A percentile compares a stretch with the other conserved stretches of the same genome.
Evolutionary conservation across 2,888 invertebrate species (phyloP).

Genomic region (Cerceris rybyensis): DNA sequence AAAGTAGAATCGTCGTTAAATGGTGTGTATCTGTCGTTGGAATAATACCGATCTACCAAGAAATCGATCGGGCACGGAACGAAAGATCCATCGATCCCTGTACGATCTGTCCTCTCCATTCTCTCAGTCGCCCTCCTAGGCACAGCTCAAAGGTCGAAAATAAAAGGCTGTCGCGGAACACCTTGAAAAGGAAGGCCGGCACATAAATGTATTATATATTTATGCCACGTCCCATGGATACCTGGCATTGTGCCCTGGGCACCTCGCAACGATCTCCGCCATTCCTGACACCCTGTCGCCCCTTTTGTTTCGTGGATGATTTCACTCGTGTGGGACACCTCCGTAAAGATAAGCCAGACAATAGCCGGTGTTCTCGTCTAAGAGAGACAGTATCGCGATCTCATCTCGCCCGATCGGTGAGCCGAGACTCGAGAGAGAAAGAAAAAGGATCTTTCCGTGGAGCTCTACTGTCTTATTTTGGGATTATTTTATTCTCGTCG

Average conservation of each 20-base stretch:
- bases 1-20: not conserved
- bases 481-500: constrained; percentile 31
- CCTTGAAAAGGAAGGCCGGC: constrained; percentile 59
- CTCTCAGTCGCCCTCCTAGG: constrained; percentile 47
- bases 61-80: constrained; percentile 60
- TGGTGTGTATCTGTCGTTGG: constrained; percentile 48
- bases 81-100: constrained; percentile 52
- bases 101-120: constrained; percentile 51
- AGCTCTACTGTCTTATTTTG: constrained; percentile 44
- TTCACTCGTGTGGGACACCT: constrained; percentile 70
- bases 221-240: constrained; percentile 62
- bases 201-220: constrained; percentile 63
- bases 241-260: constrained; percentile 63
- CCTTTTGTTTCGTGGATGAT: constrained; percentile 71
- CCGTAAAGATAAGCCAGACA: constrained; percentile 65
- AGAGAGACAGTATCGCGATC: constrained; percentile 67
- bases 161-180: constrained; percentile 63
- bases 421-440: constrained; percentile 29
- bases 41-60: constrained; percentile 57
- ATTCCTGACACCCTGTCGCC: constrained; percentile 64
- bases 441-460: constrained; percentile 18
- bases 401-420: constrained; percentile 59
- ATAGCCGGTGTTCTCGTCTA: constrained; percentile 57
- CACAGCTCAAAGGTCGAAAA: constrained; percentile 56
- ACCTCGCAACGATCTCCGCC: constrained; percentile 39